Evolutionary conservation across 2,888 invertebrate genomes (phyloP), one percentile per base, ranked within the genome.

Genomic region (Cylloceria caligata): DNA sequence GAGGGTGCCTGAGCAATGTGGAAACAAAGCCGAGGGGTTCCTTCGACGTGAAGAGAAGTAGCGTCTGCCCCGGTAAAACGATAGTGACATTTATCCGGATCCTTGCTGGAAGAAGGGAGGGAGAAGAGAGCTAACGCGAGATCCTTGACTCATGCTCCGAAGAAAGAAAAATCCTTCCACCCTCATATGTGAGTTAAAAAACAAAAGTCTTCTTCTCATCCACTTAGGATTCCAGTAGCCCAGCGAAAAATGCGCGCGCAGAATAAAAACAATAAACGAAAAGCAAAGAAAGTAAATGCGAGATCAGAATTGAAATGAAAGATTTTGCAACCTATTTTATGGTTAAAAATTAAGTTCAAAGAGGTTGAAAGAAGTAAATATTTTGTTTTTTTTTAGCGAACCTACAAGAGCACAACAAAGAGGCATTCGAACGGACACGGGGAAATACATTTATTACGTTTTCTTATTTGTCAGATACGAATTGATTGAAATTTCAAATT

Each of bases 11-110:
- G 73, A 72, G 64, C 68, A 77, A 77, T 64, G 67, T 75, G 68
- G 24, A 78, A 65, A 75, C 69, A 77, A 80, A 78, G 71, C 73
- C 71, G 67, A 52, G 65, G 39, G 69, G 42, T 57, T 57, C 30
- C 21, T 19, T 45, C 74, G 74, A 67, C 21, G 52, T 36, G 69
- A 76, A 36, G 30, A 76, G 7, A 42, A 64, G 52, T 11, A 19
- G 42, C 55, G 36, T 39, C 65, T 71, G 57, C 65, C 69, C 27
- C 57, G 62, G 67, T 68, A 74, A 84, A 83, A 78, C 77, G 84
- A 83, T 80, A 72, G 83, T 78, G 83, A 84, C 83, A 80, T 80
- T 83, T 74, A 84, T 83, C 83, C 82, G 67, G 67, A 80, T 77
- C 71, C 74, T 79, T 39, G 57, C 11, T n/a, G 52, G 16, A 57